Evolutionary conservation across 2,888 invertebrate species (phyloP), one percentile per base, ranked within the genome.

Genomic region (Drosophila conformis): DNA sequence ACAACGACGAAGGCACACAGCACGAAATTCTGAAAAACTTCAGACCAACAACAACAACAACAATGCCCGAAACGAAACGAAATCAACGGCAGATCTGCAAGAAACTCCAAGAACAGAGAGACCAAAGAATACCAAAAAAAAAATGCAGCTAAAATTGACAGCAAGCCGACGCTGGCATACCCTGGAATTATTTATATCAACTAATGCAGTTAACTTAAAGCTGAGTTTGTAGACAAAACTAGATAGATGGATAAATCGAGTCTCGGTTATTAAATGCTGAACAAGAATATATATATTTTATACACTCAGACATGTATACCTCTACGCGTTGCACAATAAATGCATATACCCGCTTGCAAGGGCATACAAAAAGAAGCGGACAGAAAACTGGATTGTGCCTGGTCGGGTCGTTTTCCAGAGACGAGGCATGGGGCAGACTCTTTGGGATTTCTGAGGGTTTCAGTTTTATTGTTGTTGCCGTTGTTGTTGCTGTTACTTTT

Each of bases 11-110:
- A 40, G 69, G 56, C 69, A 69, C 86, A 69, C 87, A 84, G 79
- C 90, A 85, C 90, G 88, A 89, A 89, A 79, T 90, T 85, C 85
- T 87, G 76, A 89, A 85, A 89, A 85, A 89, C 89, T 78, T 70
- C 73, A 80, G 67, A 69, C 38, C 66, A 78, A 56, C 61, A 59
- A 56, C 61, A 59, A 51, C 68, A 74, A 59, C 53, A 76, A 57
- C 66, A 69, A 76, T 56, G 66, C 54, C 71, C 64, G 72, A 76
- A 84, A 79, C 65, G 71, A 82, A 82, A 76, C 69, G 80, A 83
- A 86, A 83, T 88, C 83, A 88, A 90, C 88, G 77, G 40, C 60
- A 89, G 85, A 88, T 87, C 84, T 87, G 88, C 89, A 78, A 52
- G 69, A 68, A 68, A 70, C 57, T 51, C 49, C 53, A 52, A 60